Base-by-base conservation (phyloP, 2,888 invertebrate species). In the Oligia fasciuncula region DNA sequence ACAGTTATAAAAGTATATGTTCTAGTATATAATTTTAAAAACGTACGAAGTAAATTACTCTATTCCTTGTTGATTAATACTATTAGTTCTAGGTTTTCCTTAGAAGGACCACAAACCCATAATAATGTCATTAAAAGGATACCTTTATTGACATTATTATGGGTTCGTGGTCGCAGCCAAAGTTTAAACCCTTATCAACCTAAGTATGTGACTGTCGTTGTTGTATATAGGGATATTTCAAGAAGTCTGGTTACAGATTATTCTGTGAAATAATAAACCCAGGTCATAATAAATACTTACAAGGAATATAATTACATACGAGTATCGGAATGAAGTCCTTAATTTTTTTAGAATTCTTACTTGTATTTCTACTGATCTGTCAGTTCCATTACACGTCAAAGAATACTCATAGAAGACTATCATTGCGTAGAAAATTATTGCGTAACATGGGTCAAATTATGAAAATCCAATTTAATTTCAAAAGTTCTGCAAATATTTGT, bases 1-100 rank as follows among this genome's bases (percentile, higher is more conserved):
- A 29, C 1, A 54, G 29, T 29, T 69, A 63, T 57, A 17, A 19
- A 76, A 70, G n/a, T 57, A 60, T 83, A 83, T 43, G 17, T 6
- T 76, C 2, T 4, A 49, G 13, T 68, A 49, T 68, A 40, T 60
- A 49, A 57, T 77, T 77, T 65, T 14, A 23, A 3, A 81, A 81
- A 29, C 17, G 35, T 70, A 19, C 17, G 54, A 43, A 23, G 9
- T 49, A 29, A 57, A 67, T 40, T 8, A 46, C 46, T 29, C 0
- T n/a, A 46, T 54, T 40, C 2, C n/a, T 43, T 19, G 23, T 35
- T 35, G n/a, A 66, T 77, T 35, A 35, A 35, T 8, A 35, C 60
- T 54, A 54, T 8, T 49, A 49, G 1, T n/a, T n/a, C 8, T 66
- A 17, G 23, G n/a, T n/a, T 81, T 51, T 11, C 8, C 35, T 73